Evolutionary conservation across 1,140 invertebrate species (phyloP), one percentile per base, ranked within the genome.

Genomic region (Drosophila quadrilineata): DNA sequence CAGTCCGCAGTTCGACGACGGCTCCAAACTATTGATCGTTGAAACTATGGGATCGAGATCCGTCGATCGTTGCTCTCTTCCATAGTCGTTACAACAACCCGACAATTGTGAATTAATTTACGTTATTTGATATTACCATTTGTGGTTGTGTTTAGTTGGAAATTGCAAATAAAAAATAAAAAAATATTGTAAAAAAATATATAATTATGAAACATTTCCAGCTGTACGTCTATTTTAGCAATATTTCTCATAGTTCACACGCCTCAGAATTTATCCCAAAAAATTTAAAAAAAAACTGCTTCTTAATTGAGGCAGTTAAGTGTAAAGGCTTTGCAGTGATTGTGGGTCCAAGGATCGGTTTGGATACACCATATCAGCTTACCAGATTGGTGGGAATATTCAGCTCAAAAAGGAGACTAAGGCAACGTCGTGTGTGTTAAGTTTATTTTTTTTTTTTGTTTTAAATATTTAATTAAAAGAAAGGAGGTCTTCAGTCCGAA

Each of bases 321-420:
- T 85, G 79, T 68, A 85, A 80, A 29, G 80, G 79, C 71, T 86
- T 85, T 71, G n/a, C 75, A 84, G 40, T 56, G 62, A 79, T 86
- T 75, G 72, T n/a, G n/a, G n/a, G n/a, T n/a, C 70, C 21, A 14
- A 21, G 29, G 6, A 28, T 41, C 33, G 38, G 17, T 22, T 19
- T 54, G 49, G 36, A 14, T 26, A 16, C 28, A 22, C 29, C 38
- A 71, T 84, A 85, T 84, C 79, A 56, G 8, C 29, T 84, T 84
- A 79, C 77, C 54, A 49, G 53, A 64, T 71, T 62, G 79, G 68
- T 84, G 79, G 75, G 79, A 84, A 84, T 79, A 60, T 79, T 71
- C 50, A 60, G 52, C 46, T 48, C 59, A 45, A n/a, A n/a, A n/a
- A n/a, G n/a, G 33, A 24, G 17, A 36, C 53, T 52, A 38, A 60